Evolutionary conservation across 1,140 invertebrate species (phyloP), one percentile per base, ranked within the genome.

Genomic region (Ceratitis capitata): DNA sequence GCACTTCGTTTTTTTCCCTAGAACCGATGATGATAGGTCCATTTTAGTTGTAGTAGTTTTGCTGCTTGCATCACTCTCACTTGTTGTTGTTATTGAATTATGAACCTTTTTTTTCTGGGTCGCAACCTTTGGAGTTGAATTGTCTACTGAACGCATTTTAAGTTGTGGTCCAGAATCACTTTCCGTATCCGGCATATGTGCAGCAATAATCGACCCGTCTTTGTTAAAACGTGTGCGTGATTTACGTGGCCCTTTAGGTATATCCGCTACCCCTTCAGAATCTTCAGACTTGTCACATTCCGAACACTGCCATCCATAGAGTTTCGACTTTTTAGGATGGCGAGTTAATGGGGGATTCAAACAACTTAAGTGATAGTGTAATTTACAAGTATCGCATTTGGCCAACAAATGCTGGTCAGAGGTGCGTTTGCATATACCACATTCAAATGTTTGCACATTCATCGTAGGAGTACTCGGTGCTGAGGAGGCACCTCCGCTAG

Each of bases 241-340:
- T 88, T 95, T 94, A 29, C 96, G 93, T 0, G 96, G 96, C 1
- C 96, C 96, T 86, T 96, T 96, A 51, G 96, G 94, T 87, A 97
- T 95, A 32, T 96, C 93, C 1, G 94, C 93, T 87, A 96, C 95
- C 0, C 93, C 92, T 88, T 96, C 95, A 0, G 96, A 96, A 78
- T 95, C 95, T 3, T 96, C 96, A 1, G 96, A 96, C 88, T 97
- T 97, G 89, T 97, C 96, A 88, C 97, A 98, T 91, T 97, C 96
- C 0, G 96, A 97, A 90, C 97, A 98, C 93, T 97, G 96, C 98
- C 98, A 99, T 88, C 97, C 98, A 94, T 97, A 94, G 4, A 97
- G 94, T 92, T 98, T 98, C 32, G 97, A 98, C 93, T 98, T 98
- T 91, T 98, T 98, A 1, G 98, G 98, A 93, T 99, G 96, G 82